These are phyloP conservation scores for Nowickia ferox DNA, from an alignment of 2,888 invertebrate species.

Conservation along the genomic window DNA sequence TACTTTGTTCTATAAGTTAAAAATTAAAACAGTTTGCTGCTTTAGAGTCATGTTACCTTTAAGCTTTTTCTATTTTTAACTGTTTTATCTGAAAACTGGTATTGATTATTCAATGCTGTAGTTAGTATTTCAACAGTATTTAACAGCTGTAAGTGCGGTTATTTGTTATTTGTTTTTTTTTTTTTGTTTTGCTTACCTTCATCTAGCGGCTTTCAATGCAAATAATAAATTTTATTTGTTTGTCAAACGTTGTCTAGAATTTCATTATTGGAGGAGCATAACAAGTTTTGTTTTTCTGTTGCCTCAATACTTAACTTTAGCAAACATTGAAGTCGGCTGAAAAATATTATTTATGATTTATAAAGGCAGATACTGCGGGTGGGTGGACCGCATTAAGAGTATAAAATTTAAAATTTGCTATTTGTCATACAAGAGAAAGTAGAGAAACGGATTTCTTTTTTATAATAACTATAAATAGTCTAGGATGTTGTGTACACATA, in stretches of 20 bases:
- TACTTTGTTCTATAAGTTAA: background rate
- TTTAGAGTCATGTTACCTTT: constrained; percentile 17
- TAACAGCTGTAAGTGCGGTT: constrained; percentile 45
- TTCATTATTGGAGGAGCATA: constrained; percentile 12
- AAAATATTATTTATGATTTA: background rate
- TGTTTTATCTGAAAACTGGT: constrained; percentile 30
- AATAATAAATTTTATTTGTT: constrained; percentile 34
- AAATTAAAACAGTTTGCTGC: constrained; percentile 4
- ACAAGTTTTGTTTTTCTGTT: background rate
- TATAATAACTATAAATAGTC: no score
- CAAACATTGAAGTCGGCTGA: constrained; percentile 11
- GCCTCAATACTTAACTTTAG: background rate
- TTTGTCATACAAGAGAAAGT: constrained; percentile 7
- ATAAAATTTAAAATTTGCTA: background rate
- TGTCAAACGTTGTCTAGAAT: constrained; percentile 44
- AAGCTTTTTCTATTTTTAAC: constrained; percentile 13
- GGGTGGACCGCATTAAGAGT: background rate
- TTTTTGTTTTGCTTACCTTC: background rate
- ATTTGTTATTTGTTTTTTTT: background rate
- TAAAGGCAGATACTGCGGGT: constrained; percentile 4
- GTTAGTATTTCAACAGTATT: constrained; percentile 8
- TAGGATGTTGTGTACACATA: no score
- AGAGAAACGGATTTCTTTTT: background rate
- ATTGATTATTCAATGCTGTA: constrained; percentile 34
- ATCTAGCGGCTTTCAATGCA: constrained; percentile 5